phyloP scores from a whole-genome alignment of 1,140 invertebrate genomes.

The Dryas iulia region DNA sequence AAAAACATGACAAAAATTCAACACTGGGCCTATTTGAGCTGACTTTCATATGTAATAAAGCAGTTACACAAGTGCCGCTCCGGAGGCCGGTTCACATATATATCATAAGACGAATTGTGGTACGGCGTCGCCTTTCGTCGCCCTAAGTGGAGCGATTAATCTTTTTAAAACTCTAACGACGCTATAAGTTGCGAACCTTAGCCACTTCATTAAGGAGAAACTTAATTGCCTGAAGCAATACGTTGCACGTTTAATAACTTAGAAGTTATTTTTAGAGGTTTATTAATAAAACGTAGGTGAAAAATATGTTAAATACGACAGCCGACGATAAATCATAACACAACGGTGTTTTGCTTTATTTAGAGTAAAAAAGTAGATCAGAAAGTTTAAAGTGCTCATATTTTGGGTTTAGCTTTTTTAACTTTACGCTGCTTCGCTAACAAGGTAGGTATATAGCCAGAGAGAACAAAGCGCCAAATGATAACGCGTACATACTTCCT shows the following conservation, averaged over 20 bases:
- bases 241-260: not conserved
- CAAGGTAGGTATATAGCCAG: too few relatives aligned
- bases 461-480: too few relatives aligned
- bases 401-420: too few relatives aligned
- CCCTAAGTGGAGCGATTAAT: conserved; percentile 16
- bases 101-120: conserved; percentile 22
- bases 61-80: conserved; percentile 2
- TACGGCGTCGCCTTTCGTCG: conserved; percentile 5
- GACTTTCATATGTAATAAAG: conserved; percentile 18
- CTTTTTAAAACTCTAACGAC: conserved; percentile 23
- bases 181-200: conserved; percentile 15
- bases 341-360: not conserved
- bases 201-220: conserved; percentile 18
- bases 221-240: conserved; percentile 2
- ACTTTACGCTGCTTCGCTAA: too few relatives aligned
- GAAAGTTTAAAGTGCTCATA: too few relatives aligned
- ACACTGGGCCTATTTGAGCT: conserved; percentile 14
- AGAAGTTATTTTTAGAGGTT: not conserved
- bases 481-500: too few relatives aligned
- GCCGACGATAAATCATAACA: not conserved
- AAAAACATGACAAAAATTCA: conserved; percentile 1
- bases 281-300: not conserved
- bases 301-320: not conserved
- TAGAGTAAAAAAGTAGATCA: too few relatives aligned
- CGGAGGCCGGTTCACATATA: conserved; percentile 20